phyloP scores from a whole-genome alignment of 2,888 invertebrate species.

The Acleris literana region DNA sequence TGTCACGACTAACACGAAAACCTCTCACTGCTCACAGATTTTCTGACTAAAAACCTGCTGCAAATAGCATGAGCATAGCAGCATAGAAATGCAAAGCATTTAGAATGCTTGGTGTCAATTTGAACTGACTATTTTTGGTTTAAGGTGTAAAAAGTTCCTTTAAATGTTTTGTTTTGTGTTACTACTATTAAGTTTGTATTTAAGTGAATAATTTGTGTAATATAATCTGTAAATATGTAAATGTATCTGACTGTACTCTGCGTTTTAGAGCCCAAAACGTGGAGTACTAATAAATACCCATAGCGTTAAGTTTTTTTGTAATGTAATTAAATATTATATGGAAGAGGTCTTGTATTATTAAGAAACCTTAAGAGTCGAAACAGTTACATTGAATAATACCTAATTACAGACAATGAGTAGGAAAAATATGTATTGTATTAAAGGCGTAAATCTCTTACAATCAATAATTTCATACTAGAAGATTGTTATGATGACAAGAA shows the following conservation, averaged over 20 bases:
- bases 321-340: conserved; percentile 33
- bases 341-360: neutral
- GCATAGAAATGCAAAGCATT: conserved; percentile 70
- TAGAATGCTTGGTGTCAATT: conserved; percentile 64
- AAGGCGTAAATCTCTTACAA: too few relatives aligned
- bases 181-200: conserved; percentile 41
- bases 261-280: conserved; percentile 81
- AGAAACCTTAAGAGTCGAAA: neutral
- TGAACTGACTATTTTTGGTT: conserved; percentile 44
- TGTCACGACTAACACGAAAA: conserved; percentile 72
- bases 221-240: conserved; percentile 37
- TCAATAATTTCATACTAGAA: too few relatives aligned
- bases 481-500: too few relatives aligned
- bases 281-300: conserved; percentile 46
- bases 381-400: neutral
- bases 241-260: conserved; percentile 53
- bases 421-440: too few relatives aligned
- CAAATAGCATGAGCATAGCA: conserved; percentile 71
- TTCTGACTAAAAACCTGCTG: conserved; percentile 81
- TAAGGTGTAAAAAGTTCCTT: conserved; percentile 69
- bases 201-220: conserved; percentile 45
- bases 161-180: conserved; percentile 43
- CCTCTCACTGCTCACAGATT: conserved; percentile 82
- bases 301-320: conserved; percentile 19
- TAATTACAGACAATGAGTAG: too few relatives aligned